Evolutionary conservation across 92 coral and sea anemone genomes (phyloP).

Genomic region (Phymanthus crucifer): DNA sequence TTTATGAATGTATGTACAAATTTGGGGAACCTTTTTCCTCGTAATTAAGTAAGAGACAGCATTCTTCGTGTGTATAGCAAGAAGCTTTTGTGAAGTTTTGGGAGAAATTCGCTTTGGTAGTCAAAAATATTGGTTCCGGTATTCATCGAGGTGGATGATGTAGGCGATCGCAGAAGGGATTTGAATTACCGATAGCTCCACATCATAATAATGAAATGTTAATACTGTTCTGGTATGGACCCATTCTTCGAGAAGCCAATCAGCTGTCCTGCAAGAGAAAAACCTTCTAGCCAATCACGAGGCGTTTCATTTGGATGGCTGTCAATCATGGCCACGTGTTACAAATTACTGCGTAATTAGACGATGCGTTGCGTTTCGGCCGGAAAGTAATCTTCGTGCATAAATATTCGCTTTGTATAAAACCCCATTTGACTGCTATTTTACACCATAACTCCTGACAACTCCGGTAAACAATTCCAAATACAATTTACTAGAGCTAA

Average conservation of each 20-base stretch:
- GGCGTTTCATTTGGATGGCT: slow-evolving; percentile 67
- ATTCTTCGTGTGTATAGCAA: slow-evolving; percentile 40
- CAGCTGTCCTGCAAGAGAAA: slow-evolving; percentile 54
- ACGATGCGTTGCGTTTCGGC: slow-evolving; percentile 81
- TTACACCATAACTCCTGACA: slow-evolving; percentile 50
- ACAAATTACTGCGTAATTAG: slow-evolving; percentile 89
- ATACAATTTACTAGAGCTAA: slow-evolving; percentile 32
- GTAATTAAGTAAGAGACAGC: slow-evolving; percentile 63
- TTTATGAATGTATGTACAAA: slow-evolving; percentile 35
- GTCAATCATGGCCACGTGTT: slow-evolving; percentile 97
- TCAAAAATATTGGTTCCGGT: slow-evolving; percentile 69
- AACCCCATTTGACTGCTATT: slow-evolving; percentile 60
- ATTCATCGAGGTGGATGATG: slow-evolving; percentile 53
- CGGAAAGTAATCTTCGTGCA: slow-evolving; percentile 78
- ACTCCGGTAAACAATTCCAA: slow-evolving; percentile 35
- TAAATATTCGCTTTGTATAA: slow-evolving; percentile 76
- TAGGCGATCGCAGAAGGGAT: slow-evolving; percentile 56
- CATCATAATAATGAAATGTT: slow-evolving; percentile 64
- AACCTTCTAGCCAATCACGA: slow-evolving; percentile 65
- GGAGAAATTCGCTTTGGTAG: slow-evolving; percentile 48
- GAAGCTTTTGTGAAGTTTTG: slow-evolving; percentile 51
- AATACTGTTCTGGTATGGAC: slow-evolving; percentile 85
- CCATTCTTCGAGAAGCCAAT: slow-evolving; percentile 66
- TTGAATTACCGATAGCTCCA: slow-evolving; percentile 62
- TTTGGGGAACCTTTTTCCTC: slow-evolving; percentile 44